phyloP scores from a whole-genome alignment of 2,888 invertebrate genomes.

The Melanostoma scalare region DNA sequence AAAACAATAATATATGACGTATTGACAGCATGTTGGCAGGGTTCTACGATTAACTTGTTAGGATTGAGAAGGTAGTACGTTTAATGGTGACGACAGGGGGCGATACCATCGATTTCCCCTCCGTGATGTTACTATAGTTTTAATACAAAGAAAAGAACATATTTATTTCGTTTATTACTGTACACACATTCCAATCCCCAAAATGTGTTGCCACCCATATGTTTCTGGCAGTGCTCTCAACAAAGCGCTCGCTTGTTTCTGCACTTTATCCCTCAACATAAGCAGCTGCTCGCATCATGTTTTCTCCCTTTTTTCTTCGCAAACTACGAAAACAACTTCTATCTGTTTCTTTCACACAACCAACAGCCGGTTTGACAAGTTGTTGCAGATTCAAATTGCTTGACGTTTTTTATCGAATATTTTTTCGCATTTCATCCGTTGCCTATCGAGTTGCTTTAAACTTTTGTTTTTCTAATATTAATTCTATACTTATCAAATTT shows the following conservation, averaged over 20 bases:
- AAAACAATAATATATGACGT: too few relatives aligned
- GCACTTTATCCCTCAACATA: slow-evolving; percentile 41
- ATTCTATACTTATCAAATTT: background rate
- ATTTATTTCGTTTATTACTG: too few relatives aligned
- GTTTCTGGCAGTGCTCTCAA: slow-evolving; percentile 23
- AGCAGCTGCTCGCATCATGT: slow-evolving; percentile 6
- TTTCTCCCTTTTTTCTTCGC: slow-evolving; percentile 16
- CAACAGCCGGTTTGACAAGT: slow-evolving; percentile 70
- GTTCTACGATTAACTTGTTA: too few relatives aligned
- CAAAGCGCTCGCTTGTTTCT: slow-evolving; percentile 25
- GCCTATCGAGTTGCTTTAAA: slow-evolving; percentile 1
- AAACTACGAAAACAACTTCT: slow-evolving; percentile 49
- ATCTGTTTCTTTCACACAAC: slow-evolving; percentile 31
- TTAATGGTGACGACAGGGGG: too few relatives aligned
- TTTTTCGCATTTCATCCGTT: slow-evolving; percentile 59
- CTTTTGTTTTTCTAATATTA: slow-evolving; percentile 6
- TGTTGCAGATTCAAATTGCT: slow-evolving; percentile 65
- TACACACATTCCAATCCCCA: too few relatives aligned
- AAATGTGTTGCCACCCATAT: slow-evolving; percentile 15
- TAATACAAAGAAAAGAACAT: too few relatives aligned
- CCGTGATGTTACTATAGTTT: too few relatives aligned
- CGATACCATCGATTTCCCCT: too few relatives aligned
- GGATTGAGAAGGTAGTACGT: too few relatives aligned
- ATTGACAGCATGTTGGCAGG: too few relatives aligned
- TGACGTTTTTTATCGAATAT: slow-evolving; percentile 44